A percentile compares a stretch with the other conserved stretches of the same genome.
These are phyloP conservation scores for Tetramorium simillimum DNA, from an alignment of 1,140 invertebrate species.

Conservation along the genomic window DNA sequence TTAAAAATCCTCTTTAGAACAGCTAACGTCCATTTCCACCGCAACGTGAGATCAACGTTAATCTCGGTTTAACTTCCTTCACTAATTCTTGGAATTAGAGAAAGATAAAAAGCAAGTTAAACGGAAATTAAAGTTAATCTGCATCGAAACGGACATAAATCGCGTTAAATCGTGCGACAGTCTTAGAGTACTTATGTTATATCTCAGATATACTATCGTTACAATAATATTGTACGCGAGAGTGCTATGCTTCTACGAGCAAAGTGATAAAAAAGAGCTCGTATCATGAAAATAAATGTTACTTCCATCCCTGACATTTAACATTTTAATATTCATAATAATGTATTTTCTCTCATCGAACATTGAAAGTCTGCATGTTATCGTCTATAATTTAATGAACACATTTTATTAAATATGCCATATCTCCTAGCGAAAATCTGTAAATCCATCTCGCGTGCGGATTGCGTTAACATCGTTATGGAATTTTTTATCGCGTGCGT, in stretches of 20 bases:
- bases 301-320: slow-evolving; percentile 42
- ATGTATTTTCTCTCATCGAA: slow-evolving; percentile 34
- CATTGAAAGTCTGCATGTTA: slow-evolving; percentile 34
- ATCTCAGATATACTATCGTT: neutral
- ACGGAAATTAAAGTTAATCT: neutral
- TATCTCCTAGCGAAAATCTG: slow-evolving; percentile 9
- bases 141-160: neutral
- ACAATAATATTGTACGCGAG: neutral
- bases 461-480: neutral
- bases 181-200: slow-evolving; percentile 23
- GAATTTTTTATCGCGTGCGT: neutral
- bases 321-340: slow-evolving; percentile 35
- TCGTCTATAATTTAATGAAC: slow-evolving; percentile 62
- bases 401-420: slow-evolving; percentile 58
- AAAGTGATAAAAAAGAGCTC: slow-evolving; percentile 32
- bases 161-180: neutral
- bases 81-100: neutral
- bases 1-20: slow-evolving; percentile 15
- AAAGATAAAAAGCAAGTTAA: neutral
- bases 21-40: neutral
- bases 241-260: slow-evolving; percentile 3
- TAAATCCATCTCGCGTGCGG: neutral
- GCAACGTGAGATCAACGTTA: neutral
- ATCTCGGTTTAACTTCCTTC: neutral
- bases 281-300: slow-evolving; percentile 47